These are phyloP conservation scores for Heliothis virescens DNA, from an alignment of 1,140 invertebrate genomes.

Conservation along the genomic window DNA sequence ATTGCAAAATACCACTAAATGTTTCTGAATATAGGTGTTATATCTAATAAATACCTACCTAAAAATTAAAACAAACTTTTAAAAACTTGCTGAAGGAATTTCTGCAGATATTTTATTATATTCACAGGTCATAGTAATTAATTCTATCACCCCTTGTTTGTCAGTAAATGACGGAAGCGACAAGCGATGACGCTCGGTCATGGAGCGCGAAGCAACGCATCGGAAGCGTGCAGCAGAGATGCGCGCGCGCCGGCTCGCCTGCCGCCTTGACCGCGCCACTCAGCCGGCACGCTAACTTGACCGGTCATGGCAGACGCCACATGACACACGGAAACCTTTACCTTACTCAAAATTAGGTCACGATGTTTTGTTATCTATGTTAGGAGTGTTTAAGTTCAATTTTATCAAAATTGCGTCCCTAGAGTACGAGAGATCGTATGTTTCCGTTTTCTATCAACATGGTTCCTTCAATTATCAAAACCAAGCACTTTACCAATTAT, in stretches of 20 bases:
- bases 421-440: too few relatives aligned
- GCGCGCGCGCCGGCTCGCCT: slow-evolving; percentile 60
- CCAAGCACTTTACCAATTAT: too few relatives aligned
- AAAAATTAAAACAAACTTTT: too few relatives aligned
- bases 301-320: slow-evolving; percentile 38
- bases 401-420: too few relatives aligned
- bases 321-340: slow-evolving; percentile 27
- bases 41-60: too few relatives aligned
- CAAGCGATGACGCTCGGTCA: slow-evolving; percentile 18
- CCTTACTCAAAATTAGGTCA: slow-evolving; percentile 5
- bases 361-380: not conserved
- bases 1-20: too few relatives aligned
- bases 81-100: too few relatives aligned
- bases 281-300: slow-evolving; percentile 58
- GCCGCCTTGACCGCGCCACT: slow-evolving; percentile 70
- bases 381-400: too few relatives aligned
- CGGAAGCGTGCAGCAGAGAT: slow-evolving; percentile 22
- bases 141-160: not conserved
- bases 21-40: too few relatives aligned
- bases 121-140: not conserved
- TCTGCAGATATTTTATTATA: not conserved
- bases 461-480: too few relatives aligned
- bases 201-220: slow-evolving; percentile 29
- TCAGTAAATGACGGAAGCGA: slow-evolving; percentile 25
- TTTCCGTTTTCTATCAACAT: too few relatives aligned